Evolutionary conservation across 2,797 vertebrate species (phyloP).

Genomic region (Pipistrellus pipistrellus): DNA sequence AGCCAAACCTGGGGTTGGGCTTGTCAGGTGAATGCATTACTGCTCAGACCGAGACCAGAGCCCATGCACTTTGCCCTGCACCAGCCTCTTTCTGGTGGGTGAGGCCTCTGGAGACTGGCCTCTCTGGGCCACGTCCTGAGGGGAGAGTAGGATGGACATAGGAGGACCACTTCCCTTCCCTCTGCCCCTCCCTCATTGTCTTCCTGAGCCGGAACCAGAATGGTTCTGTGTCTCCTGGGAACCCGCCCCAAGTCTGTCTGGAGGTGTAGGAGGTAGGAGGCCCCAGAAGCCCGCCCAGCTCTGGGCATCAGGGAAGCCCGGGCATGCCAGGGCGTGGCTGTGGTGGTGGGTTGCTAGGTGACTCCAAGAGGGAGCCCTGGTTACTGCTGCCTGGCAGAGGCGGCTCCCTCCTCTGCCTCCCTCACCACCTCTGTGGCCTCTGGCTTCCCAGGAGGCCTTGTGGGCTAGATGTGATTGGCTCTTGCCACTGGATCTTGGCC

Average conservation of each 20-base stretch:
- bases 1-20: constrained; percentile 45
- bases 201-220: not conserved
- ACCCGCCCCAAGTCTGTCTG: not conserved
- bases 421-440: constrained; percentile 75
- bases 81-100: not conserved
- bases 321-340: constrained; percentile 79
- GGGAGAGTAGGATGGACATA: not conserved
- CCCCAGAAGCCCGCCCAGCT: constrained; percentile 58
- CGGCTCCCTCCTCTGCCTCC: constrained; percentile 73
- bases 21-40: constrained; percentile 82
- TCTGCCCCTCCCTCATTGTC: not conserved
- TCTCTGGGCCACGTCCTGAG: not conserved
- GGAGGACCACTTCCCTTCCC: not conserved
- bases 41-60: constrained; percentile 6
- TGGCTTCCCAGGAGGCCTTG: constrained; percentile 76
- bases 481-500: constrained; percentile 62
- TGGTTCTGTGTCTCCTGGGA: not conserved
- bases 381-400: constrained; percentile 85
- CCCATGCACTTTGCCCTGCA: not conserved
- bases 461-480: constrained; percentile 45
- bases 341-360: constrained; percentile 80
- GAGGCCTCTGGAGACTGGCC: not conserved
- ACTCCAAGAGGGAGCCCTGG: constrained; percentile 76
- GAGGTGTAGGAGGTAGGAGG: constrained; percentile 52
- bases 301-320: constrained; percentile 77